Percentiles rank a stretch among this genome's conserved stretches.
Evolutionary conservation across 2,113 vertebrate genomes (phyloP).

Genomic region (Grantiella picta): DNA sequence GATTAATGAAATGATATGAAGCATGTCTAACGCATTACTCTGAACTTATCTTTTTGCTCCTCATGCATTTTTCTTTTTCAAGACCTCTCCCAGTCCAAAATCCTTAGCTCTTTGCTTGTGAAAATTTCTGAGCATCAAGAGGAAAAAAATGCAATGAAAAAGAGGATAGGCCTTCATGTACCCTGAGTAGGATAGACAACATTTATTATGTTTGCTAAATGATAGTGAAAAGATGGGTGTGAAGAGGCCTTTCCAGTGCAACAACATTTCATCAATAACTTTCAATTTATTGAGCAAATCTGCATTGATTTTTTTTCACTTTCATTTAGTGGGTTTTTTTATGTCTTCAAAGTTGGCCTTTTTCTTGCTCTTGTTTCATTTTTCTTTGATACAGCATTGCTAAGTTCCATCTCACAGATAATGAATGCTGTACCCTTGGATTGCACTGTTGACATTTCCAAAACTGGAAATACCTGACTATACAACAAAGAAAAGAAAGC

Average conservation of each 20-base stretch:
- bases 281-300: neutral
- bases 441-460: neutral
- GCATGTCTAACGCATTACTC: neutral
- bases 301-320: neutral
- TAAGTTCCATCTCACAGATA: neutral
- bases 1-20: neutral
- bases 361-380: neutral
- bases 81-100: neutral
- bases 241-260: neutral
- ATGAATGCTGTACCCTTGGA: neutral
- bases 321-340: neutral
- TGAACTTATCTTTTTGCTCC: neutral
- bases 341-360: neutral
- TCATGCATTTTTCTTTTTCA: neutral
- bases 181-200: neutral
- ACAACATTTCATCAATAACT: neutral
- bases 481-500: neutral
- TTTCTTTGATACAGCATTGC: neutral
- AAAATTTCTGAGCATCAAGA: neutral
- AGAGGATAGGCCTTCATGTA: neutral
- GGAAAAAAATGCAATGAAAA: neutral
- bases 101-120: neutral
- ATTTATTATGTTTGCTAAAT: neutral
- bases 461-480: neutral
- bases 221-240: neutral